Evolutionary conservation across 2,113 vertebrate genomes (phyloP), one percentile per base, ranked within the genome.

Genomic region (Erpornis zantholeuca): DNA sequence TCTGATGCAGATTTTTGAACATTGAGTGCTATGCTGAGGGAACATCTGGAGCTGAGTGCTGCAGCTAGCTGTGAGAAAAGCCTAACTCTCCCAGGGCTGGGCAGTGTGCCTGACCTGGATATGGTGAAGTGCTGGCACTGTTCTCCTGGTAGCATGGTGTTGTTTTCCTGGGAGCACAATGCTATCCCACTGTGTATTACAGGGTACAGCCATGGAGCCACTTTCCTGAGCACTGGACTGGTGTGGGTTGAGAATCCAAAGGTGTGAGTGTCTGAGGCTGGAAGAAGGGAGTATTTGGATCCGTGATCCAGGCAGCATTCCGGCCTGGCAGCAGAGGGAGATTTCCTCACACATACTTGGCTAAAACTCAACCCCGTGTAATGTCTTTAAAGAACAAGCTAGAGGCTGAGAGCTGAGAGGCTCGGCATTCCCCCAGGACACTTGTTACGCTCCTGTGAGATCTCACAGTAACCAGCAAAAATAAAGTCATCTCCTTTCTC

Each of bases 341-440:
- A 88, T 95, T 93, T 93, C 87, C 91, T 96, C 93, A 94, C 89
- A 82, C 73, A 57, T 82, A 38, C 59, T 96, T 96, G 95, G 90
- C 96, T 90, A 77, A 88, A 90, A 28, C 83, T 96, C 94, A 91
- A 33, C 23, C 35, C 75, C 35, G 6, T 61, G 90, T 91, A 95
- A 96, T 72, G 93, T 80, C 84, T 95, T 94, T 88, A 79, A 91
- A 96, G 94, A 87, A 47, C 64, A 80, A 72, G 81, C 19, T 14
- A 12, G 70, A 96, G 57, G 66, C 88, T 50, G 53, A 61, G 92
- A 47, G 85, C 66, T 65, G 12, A 59, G 80, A 87, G 71, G 86
- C 78, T 75, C 31, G 5, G n/a, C 6, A 2, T 65, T 96, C 84
- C 89, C 91, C 19, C 36, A 80, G 90, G 93, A 73, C 85, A 33